phyloP scores from a whole-genome alignment of 1,140 invertebrate species.

The Lepeophtheirus salmonis region DNA sequence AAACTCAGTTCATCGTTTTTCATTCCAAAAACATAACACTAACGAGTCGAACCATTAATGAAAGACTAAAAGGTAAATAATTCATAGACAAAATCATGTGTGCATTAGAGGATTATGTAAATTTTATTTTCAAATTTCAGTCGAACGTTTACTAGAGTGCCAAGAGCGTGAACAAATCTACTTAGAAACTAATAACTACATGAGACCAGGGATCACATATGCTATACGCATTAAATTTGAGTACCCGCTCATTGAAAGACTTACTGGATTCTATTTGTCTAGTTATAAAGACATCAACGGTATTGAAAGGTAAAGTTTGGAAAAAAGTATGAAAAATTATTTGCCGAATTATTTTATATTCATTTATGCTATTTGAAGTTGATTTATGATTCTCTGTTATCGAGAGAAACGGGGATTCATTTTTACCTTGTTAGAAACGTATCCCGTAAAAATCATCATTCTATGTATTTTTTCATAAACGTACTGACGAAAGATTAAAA shows the following conservation, averaged over 20 bases:
- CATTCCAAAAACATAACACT: constrained; percentile 76
- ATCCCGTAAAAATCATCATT: too few species aligned
- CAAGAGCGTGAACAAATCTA: constrained; percentile 36
- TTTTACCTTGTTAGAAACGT: too few species aligned
- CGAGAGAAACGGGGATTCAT: too few species aligned
- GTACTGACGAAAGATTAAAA: too few species aligned
- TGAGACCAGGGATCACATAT: constrained; percentile 49
- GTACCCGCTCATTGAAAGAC: constrained; percentile 50
- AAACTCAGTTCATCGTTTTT: constrained; percentile 71
- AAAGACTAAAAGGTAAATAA: constrained; percentile 5
- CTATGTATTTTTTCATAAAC: too few species aligned
- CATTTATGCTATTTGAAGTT: too few species aligned
- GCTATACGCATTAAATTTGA: constrained; percentile 63
- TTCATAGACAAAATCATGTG: background rate
- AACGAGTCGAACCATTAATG: constrained; percentile 38
- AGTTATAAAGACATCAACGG: constrained; percentile 53
- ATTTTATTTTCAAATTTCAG: too few species aligned
- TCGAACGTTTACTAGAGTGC: constrained; percentile 21
- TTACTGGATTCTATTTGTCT: constrained; percentile 80
- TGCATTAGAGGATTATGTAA: too few species aligned
- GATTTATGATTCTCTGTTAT: too few species aligned
- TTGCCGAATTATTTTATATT: too few species aligned
- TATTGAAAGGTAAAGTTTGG: constrained; percentile 46
- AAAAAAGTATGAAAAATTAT: too few species aligned
- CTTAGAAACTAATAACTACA: constrained; percentile 47